phyloP scores from a whole-genome alignment of 2,797 vertebrate genomes.

The Mus minutoides region DNA sequence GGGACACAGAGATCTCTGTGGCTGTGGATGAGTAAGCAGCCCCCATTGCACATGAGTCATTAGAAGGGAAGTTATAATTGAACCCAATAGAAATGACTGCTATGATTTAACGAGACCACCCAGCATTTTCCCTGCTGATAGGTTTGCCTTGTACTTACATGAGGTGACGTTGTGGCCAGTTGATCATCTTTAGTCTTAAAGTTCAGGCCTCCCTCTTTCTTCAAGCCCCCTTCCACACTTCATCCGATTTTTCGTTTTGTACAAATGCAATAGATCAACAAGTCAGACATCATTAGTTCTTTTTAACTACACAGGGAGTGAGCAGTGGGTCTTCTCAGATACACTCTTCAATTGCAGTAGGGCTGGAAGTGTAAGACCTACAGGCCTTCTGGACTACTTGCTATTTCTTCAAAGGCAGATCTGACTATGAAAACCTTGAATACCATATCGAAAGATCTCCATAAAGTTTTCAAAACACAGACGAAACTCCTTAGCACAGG shows the following conservation, averaged over 20 bases:
- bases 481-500: not conserved
- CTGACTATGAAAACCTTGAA: not conserved
- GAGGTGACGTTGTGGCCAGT: not conserved
- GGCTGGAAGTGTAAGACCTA: not conserved
- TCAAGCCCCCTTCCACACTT: too few relatives aligned
- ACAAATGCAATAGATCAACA: not conserved
- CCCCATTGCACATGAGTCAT: not conserved
- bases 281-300: not conserved
- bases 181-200: constrained; percentile 13
- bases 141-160: not conserved
- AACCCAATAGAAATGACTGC: not conserved
- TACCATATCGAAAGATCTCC: not conserved
- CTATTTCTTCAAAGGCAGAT: not conserved
- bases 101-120: not conserved
- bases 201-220: not conserved
- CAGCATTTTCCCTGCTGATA: not conserved
- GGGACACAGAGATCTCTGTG: not conserved
- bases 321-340: not conserved
- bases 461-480: not conserved
- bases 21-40: not conserved
- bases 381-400: not conserved
- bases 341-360: not conserved
- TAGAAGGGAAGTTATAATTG: not conserved
- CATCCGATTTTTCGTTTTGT: not conserved
- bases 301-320: not conserved